phyloP scores from a whole-genome alignment of 2,888 invertebrate species.

The Acanthopleura granulata region DNA sequence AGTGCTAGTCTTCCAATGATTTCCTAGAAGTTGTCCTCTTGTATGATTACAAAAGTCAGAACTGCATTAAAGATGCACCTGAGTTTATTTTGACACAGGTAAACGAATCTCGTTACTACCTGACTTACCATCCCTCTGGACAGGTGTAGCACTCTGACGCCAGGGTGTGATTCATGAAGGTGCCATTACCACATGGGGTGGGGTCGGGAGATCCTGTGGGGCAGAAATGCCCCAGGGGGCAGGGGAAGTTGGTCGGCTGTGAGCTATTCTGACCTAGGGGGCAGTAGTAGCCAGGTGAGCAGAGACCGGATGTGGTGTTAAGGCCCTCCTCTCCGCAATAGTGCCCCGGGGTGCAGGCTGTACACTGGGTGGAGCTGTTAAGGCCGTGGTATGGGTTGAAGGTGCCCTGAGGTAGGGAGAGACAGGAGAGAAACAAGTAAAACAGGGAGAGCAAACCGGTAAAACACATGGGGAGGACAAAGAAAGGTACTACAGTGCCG shows the following conservation, averaged over 20 bases:
- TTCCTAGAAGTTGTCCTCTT: no score
- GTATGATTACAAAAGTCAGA: no score
- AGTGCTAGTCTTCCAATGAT: no score
- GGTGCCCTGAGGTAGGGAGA: conserved; percentile 53
- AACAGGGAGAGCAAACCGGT: not conserved
- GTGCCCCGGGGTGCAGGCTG: conserved; percentile 56
- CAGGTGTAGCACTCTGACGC: conserved; percentile 57
- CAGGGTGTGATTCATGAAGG: conserved; percentile 59
- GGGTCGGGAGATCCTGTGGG: conserved; percentile 52
- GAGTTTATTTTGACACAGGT: no score
- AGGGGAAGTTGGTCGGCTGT: conserved; percentile 49
- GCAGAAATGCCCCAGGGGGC: conserved; percentile 55
- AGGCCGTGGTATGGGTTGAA: conserved; percentile 62
- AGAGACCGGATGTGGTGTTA: conserved; percentile 52
- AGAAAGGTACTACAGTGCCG: no score
- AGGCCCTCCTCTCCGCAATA: conserved; percentile 54
- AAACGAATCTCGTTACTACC: no score
- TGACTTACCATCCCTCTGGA: conserved; percentile 59
- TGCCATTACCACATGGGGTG: conserved; percentile 63
- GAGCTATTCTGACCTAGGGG: conserved; percentile 57
- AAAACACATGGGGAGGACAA: no score
- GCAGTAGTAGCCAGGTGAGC: conserved; percentile 63
- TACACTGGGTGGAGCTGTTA: conserved; percentile 49
- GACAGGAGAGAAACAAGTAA: no score
- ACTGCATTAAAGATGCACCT: no score